Conservation (phyloP, 2,888 invertebrate species). For the Macaria notata region DNA sequence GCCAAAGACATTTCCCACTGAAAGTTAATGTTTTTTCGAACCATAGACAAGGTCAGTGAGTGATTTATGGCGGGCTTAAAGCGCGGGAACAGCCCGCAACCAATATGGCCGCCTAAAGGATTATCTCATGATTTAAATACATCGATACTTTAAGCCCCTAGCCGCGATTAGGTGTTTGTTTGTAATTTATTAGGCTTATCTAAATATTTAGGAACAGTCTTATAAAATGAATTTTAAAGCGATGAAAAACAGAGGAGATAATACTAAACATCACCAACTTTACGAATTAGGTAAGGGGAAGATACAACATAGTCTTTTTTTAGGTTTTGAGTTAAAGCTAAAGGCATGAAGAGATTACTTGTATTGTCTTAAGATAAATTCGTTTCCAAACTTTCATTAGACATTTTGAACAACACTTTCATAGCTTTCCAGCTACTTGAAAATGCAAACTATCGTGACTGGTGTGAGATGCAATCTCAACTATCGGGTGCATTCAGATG, state of each 20-base stretch:
- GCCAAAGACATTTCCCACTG: not conserved
- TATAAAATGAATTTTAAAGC: too few relatives aligned
- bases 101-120: constrained; percentile 59
- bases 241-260: too few relatives aligned
- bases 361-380: too few relatives aligned
- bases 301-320: too few relatives aligned
- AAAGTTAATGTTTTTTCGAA: constrained; percentile 35
- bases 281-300: too few relatives aligned
- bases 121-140: constrained; percentile 74
- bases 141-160: constrained; percentile 61
- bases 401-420: too few relatives aligned
- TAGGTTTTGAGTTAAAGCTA: too few relatives aligned
- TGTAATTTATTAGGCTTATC: constrained; percentile 1
- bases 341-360: too few relatives aligned
- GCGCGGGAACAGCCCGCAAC: constrained; percentile 51
- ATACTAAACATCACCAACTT: too few relatives aligned
- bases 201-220: too few relatives aligned
- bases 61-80: constrained; percentile 71
- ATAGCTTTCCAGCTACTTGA: not conserved
- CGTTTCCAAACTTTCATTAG: too few relatives aligned
- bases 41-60: constrained; percentile 62
- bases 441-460: not conserved
- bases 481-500: constrained; percentile 19
- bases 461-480: constrained; percentile 1
- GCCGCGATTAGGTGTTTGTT: constrained; percentile 48